Percentiles rank a stretch among this genome's conserved stretches.
phyloP scores from a whole-genome alignment of 30 jellyfish, hydroid and myxozoan species.

The Aurelia sp. region DNA sequence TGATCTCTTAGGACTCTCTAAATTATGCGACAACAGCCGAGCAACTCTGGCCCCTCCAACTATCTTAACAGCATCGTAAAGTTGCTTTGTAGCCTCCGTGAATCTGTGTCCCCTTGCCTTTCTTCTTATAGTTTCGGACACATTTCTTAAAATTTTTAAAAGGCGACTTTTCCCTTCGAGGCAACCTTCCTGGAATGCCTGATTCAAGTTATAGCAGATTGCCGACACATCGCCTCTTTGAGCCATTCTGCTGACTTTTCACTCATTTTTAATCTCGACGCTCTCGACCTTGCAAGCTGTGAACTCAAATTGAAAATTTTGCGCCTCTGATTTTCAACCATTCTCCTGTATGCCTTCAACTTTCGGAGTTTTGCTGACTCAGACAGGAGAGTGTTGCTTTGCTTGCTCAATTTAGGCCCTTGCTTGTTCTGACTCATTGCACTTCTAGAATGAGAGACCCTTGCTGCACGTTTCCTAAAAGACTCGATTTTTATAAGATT shows the following conservation, averaged over 20 bases:
- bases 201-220: slow-evolving; percentile 7
- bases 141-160: too few species aligned
- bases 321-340: neutral
- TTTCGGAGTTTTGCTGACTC: slow-evolving; percentile 14
- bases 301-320: too few species aligned
- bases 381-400: slow-evolving; percentile 5
- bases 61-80: slow-evolving; percentile 4
- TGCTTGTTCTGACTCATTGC: slow-evolving; percentile 13
- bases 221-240: slow-evolving; percentile 18
- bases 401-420: slow-evolving; percentile 9
- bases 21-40: slow-evolving; percentile 12
- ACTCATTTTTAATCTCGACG: neutral
- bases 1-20: neutral
- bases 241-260: slow-evolving; percentile 11
- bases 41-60: slow-evolving; percentile 15
- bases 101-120: slow-evolving; percentile 9
- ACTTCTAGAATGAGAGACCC: neutral
- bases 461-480: too few species aligned
- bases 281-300: too few species aligned
- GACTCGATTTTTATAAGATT: too few species aligned
- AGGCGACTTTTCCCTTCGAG: neutral
- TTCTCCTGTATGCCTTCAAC: neutral
- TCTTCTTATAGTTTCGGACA: neutral
- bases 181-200: slow-evolving; percentile 3
- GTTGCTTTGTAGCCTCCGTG: slow-evolving; percentile 9